Conservation (phyloP, 2,888 invertebrate species). For the Drosophila prostipennis region DNA sequence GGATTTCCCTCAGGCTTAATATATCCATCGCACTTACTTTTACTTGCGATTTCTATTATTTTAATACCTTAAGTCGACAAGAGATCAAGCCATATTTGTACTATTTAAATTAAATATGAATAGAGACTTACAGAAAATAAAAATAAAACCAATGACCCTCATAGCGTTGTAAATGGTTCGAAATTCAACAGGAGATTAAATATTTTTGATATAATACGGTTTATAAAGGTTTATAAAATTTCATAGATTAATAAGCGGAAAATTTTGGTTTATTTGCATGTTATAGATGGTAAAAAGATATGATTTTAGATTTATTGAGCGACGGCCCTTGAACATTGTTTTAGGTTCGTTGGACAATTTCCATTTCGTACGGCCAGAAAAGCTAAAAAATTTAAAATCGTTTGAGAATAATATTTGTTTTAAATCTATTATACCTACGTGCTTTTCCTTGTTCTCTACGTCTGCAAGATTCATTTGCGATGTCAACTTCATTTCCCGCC, state of each 20-base stretch:
- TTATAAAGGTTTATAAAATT: neutral
- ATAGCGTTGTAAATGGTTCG: neutral
- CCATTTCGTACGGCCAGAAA: neutral
- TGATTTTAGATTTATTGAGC: neutral
- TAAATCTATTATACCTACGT: neutral
- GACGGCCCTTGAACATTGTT: neutral
- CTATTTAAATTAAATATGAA: too few species aligned
- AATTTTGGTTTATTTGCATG: neutral
- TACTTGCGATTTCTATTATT: neutral
- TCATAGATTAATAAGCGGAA: neutral
- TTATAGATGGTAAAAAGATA: neutral
- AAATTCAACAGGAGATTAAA: neutral
- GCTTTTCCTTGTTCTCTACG: neutral
- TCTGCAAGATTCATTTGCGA: neutral
- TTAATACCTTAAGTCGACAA: neutral
- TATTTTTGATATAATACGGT: neutral
- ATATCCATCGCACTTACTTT: neutral
- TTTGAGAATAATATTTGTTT: neutral
- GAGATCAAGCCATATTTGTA: neutral
- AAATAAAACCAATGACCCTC: neutral
- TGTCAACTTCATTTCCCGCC: neutral
- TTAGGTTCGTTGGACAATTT: neutral
- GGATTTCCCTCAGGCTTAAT: too few species aligned
- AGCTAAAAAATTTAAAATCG: neutral
- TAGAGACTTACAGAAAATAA: neutral